These are phyloP conservation scores for Ophiodon elongatus DNA, from an alignment of 2,113 vertebrate genomes.

Conservation along the genomic window DNA sequence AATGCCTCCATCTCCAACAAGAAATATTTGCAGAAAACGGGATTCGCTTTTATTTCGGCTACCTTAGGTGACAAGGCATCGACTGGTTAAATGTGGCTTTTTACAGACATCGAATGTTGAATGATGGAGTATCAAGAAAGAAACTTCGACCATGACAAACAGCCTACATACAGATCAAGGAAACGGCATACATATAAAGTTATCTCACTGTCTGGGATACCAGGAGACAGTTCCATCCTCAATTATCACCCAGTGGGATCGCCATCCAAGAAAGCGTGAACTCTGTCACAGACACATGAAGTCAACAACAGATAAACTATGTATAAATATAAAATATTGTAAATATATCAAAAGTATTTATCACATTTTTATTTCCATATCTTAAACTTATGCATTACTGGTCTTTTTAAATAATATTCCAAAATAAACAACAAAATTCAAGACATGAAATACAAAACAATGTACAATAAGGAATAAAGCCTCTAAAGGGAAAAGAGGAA, in stretches of 20 bases:
- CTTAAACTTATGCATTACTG: background rate
- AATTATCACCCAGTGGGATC: conserved; percentile 90
- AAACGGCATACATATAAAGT: background rate
- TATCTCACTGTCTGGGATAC: conserved; percentile 91
- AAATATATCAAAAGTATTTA: background rate
- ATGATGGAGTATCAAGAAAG: background rate
- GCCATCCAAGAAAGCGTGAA: conserved; percentile 92
- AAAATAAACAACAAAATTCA: background rate
- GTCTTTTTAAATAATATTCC: background rate
- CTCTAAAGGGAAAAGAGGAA: background rate
- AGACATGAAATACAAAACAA: background rate
- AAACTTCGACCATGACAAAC: background rate
- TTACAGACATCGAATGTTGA: background rate
- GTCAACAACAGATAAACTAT: background rate
- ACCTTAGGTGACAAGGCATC: background rate
- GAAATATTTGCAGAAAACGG: background rate
- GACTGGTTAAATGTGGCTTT: background rate
- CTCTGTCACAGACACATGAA: conserved; percentile 79
- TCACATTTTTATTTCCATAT: background rate
- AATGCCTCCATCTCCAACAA: background rate
- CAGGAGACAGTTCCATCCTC: conserved; percentile 93
- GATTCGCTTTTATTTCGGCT: background rate
- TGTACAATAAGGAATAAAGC: background rate
- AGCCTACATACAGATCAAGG: background rate
- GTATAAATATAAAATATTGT: background rate